A percentile compares a stretch with the other conserved stretches of the same genome.
Evolutionary conservation across 2,113 vertebrate species (phyloP).

Genomic region (Callithrix jacchus): DNA sequence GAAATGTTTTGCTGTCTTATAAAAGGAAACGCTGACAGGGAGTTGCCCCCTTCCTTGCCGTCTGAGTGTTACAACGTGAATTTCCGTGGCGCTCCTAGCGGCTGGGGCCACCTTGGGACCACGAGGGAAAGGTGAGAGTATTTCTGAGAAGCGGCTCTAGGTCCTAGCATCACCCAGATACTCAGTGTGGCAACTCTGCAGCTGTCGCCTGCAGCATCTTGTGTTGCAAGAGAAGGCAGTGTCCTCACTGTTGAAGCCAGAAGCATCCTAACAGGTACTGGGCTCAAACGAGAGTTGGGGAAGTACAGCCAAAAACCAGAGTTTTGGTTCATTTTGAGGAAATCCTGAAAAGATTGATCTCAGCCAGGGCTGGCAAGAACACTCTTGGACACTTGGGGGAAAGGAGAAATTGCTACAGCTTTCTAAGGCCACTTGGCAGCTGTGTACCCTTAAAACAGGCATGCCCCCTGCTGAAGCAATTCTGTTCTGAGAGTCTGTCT

Average conservation of each 20-base stretch:
- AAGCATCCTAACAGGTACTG: rapidly evolving
- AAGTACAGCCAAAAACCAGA: background rate
- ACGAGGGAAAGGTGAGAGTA: background rate
- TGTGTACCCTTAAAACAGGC: rapidly evolving
- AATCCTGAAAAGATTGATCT: background rate
- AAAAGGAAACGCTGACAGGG: rapidly evolving
- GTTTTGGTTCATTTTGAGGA: background rate
- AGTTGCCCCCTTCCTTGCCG: background rate
- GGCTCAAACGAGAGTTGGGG: background rate
- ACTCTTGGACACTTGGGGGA: background rate
- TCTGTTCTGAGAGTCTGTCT: background rate
- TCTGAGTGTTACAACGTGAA: rapidly evolving
- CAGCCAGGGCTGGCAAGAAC: background rate
- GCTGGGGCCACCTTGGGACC: background rate
- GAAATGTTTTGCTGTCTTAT: background rate
- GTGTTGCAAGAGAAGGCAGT: background rate
- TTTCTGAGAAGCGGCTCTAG: background rate
- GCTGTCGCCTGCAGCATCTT: rapidly evolving
- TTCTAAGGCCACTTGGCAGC: background rate
- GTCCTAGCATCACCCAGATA: background rate
- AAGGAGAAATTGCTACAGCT: rapidly evolving
- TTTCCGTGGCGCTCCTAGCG: rapidly evolving
- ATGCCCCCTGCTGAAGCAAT: rapidly evolving
- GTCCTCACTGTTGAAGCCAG: background rate
- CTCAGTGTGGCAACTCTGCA: background rate